Evolutionary conservation across 64 coral and sea anemone species (phyloP).

Genomic region (Montipora foliosa): DNA sequence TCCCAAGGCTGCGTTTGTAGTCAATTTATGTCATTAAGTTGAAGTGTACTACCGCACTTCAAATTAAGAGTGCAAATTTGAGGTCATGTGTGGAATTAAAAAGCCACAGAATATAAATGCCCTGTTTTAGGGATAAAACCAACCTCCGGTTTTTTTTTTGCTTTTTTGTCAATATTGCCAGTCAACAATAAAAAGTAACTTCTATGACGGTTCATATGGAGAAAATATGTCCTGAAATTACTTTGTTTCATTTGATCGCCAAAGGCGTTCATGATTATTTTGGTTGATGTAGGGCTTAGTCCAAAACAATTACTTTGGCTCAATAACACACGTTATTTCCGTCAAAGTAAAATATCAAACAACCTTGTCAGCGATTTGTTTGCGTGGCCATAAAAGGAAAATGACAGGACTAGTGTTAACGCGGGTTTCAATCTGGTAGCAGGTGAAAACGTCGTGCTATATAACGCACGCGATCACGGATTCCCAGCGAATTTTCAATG

Average conservation of each 20-base stretch:
- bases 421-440: neutral
- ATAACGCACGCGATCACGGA: no score
- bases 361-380: conserved; percentile 31
- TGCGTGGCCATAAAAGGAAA: neutral
- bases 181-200: neutral
- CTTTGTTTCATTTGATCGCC: neutral
- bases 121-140: neutral
- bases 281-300: neutral
- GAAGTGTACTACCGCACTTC: neutral
- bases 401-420: neutral
- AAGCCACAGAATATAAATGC: neutral
- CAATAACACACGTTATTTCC: conserved; percentile 15
- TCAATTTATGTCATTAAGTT: neutral
- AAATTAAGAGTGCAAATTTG: neutral
- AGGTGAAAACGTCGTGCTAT: neutral
- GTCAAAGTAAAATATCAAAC: conserved; percentile 7
- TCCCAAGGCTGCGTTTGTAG: neutral
- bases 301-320: neutral
- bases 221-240: neutral
- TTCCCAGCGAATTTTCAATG: neutral
- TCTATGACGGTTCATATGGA: neutral
- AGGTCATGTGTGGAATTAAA: neutral
- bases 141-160: neutral
- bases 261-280: neutral
- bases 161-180: neutral